Evolutionary conservation across 2,888 invertebrate genomes (phyloP).

Genomic region (Mechanitis mazaeus): DNA sequence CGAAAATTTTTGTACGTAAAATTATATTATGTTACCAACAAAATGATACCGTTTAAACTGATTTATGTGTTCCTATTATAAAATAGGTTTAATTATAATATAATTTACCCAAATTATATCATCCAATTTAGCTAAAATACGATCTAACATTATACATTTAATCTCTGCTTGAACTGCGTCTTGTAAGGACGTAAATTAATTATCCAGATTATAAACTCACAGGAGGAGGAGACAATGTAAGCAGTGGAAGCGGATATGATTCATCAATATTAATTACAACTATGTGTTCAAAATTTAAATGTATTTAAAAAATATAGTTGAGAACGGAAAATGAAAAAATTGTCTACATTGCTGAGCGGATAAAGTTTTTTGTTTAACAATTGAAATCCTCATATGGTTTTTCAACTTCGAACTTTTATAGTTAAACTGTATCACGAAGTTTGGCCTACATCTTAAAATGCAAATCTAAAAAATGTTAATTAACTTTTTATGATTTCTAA

Average conservation of each 20-base stretch:
- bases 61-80: too few species aligned
- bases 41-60: too few species aligned
- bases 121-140: too few species aligned
- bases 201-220: constrained; percentile 11
- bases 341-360: background rate
- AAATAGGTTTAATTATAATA: too few species aligned
- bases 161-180: constrained; percentile 3
- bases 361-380: background rate
- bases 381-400: background rate
- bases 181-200: constrained; percentile 28
- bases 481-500: too few species aligned
- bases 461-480: too few species aligned
- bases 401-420: background rate
- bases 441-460: background rate
- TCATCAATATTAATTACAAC: too few species aligned
- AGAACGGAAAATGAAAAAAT: background rate
- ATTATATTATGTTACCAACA: too few species aligned
- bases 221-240: background rate
- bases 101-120: too few species aligned
- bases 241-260: background rate
- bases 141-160: constrained; percentile 2
- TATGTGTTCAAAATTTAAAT: too few species aligned
- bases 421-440: background rate
- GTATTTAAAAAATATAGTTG: too few species aligned
- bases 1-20: too few species aligned